Evolutionary conservation across 2,113 vertebrate genomes (phyloP).

Genomic region (Eurypyga helias): DNA sequence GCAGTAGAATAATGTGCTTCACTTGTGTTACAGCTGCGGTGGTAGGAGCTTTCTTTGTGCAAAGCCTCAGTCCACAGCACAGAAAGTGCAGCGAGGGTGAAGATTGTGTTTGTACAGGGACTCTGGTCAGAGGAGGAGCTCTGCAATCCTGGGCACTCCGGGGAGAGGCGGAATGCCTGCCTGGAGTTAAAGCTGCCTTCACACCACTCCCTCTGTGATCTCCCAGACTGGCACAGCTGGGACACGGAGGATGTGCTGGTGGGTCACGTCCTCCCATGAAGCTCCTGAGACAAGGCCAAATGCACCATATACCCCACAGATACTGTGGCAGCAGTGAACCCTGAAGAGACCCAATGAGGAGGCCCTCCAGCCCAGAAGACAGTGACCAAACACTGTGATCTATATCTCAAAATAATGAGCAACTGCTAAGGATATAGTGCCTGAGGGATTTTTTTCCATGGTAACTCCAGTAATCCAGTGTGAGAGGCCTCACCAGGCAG

Average conservation of each 20-base stretch:
- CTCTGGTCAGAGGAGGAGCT: not conserved
- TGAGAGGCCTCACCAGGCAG: not conserved
- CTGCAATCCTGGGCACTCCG: not conserved
- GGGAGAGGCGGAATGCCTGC: not conserved
- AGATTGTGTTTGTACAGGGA: not conserved
- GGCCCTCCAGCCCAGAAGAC: not conserved
- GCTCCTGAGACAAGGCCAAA: not conserved
- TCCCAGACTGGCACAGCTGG: not conserved
- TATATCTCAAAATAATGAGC: not conserved
- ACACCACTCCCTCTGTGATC: rapidly evolving
- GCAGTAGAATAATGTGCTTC: not conserved
- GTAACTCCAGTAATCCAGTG: not conserved
- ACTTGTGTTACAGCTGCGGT: not conserved
- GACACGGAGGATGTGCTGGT: rapidly evolving
- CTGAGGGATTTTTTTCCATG: not conserved
- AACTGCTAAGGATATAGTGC: not conserved
- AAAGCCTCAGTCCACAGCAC: not conserved
- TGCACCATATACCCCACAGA: not conserved
- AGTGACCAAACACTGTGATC: not conserved
- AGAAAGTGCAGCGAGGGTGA: rapidly evolving
- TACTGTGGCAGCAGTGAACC: not conserved
- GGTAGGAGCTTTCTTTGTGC: not conserved
- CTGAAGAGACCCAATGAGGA: not conserved
- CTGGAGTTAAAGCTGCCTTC: not conserved
- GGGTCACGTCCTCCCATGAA: not conserved